Conservation (phyloP, 2,113 vertebrate species). For the Corapipo altera region DNA sequence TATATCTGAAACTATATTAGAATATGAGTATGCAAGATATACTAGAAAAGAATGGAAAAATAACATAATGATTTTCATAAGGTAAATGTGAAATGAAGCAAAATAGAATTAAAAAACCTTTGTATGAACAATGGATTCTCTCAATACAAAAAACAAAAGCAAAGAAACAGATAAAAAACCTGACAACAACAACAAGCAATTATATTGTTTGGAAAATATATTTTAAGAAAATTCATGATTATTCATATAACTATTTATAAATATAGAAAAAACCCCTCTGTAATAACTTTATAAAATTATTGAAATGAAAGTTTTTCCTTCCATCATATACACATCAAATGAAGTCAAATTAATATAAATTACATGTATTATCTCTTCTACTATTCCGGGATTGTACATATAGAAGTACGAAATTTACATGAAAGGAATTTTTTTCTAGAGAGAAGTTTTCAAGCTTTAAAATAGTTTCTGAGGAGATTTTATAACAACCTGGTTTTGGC, state of each 20-base stretch:
- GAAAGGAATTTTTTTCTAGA: not conserved
- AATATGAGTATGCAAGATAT: not conserved
- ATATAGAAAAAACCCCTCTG: not conserved
- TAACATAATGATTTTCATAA: not conserved
- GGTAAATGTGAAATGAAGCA: not conserved
- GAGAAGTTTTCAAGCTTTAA: not conserved
- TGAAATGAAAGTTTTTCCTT: not conserved
- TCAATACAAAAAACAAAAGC: not conserved
- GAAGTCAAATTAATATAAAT: not conserved
- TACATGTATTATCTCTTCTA: not conserved
- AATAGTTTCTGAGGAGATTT: not conserved
- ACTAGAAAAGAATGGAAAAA: not conserved
- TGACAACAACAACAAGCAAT: not conserved
- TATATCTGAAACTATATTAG: not conserved
- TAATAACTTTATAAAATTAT: not conserved
- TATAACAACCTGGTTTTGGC: not conserved
- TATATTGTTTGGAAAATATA: too few relatives aligned
- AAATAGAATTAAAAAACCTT: not conserved
- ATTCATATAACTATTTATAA: not conserved
- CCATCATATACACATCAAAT: not conserved
- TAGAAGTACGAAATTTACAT: not conserved
- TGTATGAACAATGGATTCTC: not conserved
- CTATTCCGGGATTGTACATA: not conserved
- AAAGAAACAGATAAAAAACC: not conserved
- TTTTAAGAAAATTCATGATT: not conserved